These are phyloP conservation scores for Pundamilia nyererei DNA, from an alignment of 2,113 vertebrate species.

Conservation along the genomic window DNA sequence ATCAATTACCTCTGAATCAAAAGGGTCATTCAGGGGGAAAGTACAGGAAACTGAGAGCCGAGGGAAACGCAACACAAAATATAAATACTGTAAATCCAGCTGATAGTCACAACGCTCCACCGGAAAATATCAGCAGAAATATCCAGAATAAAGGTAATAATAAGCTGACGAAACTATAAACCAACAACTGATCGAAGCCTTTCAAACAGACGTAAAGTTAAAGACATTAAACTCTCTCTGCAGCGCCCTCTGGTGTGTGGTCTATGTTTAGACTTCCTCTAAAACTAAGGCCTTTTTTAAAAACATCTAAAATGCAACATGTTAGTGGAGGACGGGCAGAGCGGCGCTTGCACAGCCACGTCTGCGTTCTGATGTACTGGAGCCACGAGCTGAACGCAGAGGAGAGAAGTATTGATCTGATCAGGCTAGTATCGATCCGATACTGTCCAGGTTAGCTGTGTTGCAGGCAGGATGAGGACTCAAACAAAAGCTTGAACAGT, in stretches of 20 bases:
- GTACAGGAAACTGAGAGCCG: background rate
- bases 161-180: background rate
- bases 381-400: background rate
- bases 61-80: background rate
- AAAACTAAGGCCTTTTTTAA: background rate
- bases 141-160: background rate
- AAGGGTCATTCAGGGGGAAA: background rate
- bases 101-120: background rate
- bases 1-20: conserved; percentile 8
- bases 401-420: background rate
- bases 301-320: background rate
- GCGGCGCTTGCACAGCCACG: background rate
- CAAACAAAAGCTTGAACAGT: background rate
- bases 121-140: background rate
- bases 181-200: background rate
- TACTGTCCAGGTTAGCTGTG: background rate
- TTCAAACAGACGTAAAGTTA: background rate
- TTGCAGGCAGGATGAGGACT: background rate
- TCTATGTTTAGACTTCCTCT: background rate
- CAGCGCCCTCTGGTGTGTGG: background rate
- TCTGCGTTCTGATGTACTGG: background rate
- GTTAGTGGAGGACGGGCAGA: background rate
- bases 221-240: background rate
- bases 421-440: background rate
- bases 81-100: background rate